Evolutionary conservation across 2,113 vertebrate genomes (phyloP).

Genomic region (Arizona elegans): DNA sequence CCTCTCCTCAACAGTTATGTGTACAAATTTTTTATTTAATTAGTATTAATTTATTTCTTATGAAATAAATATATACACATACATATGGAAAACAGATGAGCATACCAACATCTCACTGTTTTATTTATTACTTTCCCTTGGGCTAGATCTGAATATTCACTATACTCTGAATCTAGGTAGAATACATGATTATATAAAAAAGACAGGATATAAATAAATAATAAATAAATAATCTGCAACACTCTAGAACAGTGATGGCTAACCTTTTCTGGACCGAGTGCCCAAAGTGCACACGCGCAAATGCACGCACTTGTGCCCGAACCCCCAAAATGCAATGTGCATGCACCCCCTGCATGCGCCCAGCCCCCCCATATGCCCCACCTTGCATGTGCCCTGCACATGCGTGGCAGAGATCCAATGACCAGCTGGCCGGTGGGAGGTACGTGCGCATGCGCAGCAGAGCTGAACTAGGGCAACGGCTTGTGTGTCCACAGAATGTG

Average conservation of each 20-base stretch:
- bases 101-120: not conserved
- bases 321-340: too few species aligned
- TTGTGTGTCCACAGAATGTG: too few species aligned
- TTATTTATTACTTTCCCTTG: not conserved
- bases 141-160: not conserved
- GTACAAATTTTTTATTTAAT: not conserved
- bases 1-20: not conserved
- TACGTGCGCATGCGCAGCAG: too few species aligned
- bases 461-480: too few species aligned
- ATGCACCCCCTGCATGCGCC: too few species aligned
- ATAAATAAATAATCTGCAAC: not conserved
- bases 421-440: too few species aligned
- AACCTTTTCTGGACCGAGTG: too few species aligned
- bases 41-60: not conserved
- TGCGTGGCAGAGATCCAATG: too few species aligned
- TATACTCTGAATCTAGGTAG: not conserved
- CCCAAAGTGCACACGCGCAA: too few species aligned
- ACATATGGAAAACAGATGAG: not conserved
- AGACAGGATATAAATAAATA: not conserved
- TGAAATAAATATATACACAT: not conserved
- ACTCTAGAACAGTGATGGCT: not conserved
- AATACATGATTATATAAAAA: not conserved
- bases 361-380: too few species aligned
- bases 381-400: accelerated
- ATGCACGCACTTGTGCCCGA: too few species aligned